Evolutionary conservation across 2,797 vertebrate genomes (phyloP).

Genomic region (Phoxinus dragarum): DNA sequence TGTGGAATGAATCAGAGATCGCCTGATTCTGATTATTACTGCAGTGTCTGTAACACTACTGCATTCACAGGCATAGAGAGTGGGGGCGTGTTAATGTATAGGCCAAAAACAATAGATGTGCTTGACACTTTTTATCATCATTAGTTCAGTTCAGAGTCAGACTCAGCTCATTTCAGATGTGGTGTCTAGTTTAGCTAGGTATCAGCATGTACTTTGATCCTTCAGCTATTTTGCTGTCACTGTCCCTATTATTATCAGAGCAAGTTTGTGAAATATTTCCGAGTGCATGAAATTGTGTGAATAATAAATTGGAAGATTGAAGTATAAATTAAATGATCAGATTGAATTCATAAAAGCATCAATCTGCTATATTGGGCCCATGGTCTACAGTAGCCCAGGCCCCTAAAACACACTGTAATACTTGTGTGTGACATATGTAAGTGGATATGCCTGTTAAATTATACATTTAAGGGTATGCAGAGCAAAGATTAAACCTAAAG

Average conservation of each 20-base stretch:
- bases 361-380: not conserved
- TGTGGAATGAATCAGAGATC: constrained; percentile 4
- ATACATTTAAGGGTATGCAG: not conserved
- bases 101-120: not conserved
- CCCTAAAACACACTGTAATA: not conserved
- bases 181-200: not conserved
- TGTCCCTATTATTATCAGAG: not conserved
- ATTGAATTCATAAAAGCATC: not conserved
- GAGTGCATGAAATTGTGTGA: not conserved
- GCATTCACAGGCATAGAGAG: not conserved
- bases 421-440: not conserved
- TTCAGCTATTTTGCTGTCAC: not conserved
- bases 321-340: not conserved
- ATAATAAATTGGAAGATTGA: not conserved
- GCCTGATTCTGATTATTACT: constrained; percentile 31
- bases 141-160: not conserved
- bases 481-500: not conserved
- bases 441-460: not conserved
- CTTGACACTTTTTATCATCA: not conserved
- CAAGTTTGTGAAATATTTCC: not conserved
- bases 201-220: not conserved
- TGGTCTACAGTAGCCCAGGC: not conserved
- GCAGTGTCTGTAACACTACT: constrained; percentile 17
- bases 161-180: not conserved
- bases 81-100: not conserved